Base-by-base conservation (phyloP, 1,140 invertebrate species). In the Trichomalopsis sarcophagae region DNA sequence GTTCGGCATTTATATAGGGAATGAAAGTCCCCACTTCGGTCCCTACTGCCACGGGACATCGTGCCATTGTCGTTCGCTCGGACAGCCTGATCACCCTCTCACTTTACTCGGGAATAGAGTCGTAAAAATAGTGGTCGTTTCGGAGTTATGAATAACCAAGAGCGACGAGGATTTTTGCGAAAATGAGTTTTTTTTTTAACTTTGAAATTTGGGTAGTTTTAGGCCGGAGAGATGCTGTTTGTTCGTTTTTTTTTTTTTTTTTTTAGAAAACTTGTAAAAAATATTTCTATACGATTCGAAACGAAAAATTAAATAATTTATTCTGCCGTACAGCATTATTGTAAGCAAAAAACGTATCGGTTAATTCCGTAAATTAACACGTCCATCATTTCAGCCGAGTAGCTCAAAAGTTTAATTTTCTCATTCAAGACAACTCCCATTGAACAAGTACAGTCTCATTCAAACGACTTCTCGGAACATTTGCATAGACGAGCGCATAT, bases 1-100 rank as follows among this genome's bases (percentile, higher is more conserved):
- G n/a, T n/a, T 36, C 23, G 6, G 5, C 33, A 62, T 86, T 86
- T 86, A 86, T 86, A 82, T 77, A 86, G 7, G n/a, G n/a, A 78
- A 55, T 7, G 50, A 71, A 85, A 68, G 62, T 10, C 77, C 33
- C 77, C 78, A 74, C 69, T 74, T 40, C 27, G 40, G 27, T 1
- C 27, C 27, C 75, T 27, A 2, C 4, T 47, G 21, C 7, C 66
- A 50, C 62, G n/a, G 68, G 68, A 11, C 68, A 71, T 33, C 30
- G 62, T n/a, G 6, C 55, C 14, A 66, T 80, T 84, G 27, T 80
- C 33, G 47, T 21, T 62, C 4, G 2, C 23, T n/a, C 13, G 40
- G 40, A 44, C 40, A 44, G 10, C 7, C 30, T 13, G 55, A 73
- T 84, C 62, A 62, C 50, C 78, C 84, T 81, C 84, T 85, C 84